phyloP scores from a whole-genome alignment of 64 coral and sea anemone genomes.

The Dendronephthya gigantea region DNA sequence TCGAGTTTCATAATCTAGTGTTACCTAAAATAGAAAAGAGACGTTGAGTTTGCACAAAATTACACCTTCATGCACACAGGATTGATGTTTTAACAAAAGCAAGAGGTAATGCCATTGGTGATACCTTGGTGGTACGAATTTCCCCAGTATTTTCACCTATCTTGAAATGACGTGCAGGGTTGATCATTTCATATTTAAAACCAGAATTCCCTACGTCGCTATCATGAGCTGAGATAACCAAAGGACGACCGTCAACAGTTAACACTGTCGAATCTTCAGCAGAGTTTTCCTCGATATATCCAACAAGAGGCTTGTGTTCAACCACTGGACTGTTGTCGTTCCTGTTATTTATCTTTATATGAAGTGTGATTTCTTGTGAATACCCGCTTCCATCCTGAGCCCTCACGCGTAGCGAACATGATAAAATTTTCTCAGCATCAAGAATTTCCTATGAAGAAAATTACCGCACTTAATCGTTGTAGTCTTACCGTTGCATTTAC shows the following conservation, averaged over 20 bases:
- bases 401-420: neutral
- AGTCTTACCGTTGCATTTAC: neutral
- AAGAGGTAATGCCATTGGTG: neutral
- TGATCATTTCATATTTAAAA: neutral
- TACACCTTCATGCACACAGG: neutral
- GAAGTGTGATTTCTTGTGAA: neutral
- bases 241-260: neutral
- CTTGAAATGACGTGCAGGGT: neutral
- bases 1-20: neutral
- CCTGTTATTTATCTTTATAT: neutral
- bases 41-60: neutral
- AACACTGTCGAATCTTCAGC: neutral
- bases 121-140: neutral
- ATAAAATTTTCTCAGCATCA: neutral
- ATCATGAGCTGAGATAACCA: neutral
- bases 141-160: neutral
- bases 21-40: neutral
- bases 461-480: too few relatives aligned
- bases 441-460: neutral
- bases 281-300: neutral
- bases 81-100: neutral
- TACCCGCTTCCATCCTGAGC: neutral
- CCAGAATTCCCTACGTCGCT: neutral
- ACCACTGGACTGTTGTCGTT: neutral
- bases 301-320: neutral